These are phyloP conservation scores for Liasis olivaceus DNA, from an alignment of 2,797 vertebrate species.

Conservation along the genomic window DNA sequence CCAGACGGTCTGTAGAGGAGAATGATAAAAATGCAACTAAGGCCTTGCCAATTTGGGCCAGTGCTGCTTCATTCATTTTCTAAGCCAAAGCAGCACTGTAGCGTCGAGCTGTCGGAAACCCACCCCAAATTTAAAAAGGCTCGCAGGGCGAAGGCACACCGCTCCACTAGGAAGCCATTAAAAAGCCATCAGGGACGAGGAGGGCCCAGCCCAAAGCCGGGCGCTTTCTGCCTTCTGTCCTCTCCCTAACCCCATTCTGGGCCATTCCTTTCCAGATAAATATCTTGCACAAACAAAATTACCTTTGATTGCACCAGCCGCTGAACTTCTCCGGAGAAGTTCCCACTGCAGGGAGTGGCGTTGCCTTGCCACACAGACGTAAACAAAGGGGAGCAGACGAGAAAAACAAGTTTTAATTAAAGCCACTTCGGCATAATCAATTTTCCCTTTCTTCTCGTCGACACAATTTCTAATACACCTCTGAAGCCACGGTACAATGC, in stretches of 20 bases:
- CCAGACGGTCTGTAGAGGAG: background rate
- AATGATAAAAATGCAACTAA: rapidly evolving
- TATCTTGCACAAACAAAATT: slow-evolving; percentile 66
- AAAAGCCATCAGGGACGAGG: slow-evolving; percentile 47
- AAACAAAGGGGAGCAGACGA: slow-evolving; percentile 57
- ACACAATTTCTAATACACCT: background rate
- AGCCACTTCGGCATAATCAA: slow-evolving; percentile 60
- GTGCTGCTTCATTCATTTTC: background rate
- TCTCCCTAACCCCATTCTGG: slow-evolving; percentile 64
- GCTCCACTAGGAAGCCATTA: slow-evolving; percentile 63
- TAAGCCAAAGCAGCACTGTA: background rate
- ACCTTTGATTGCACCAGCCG: slow-evolving; percentile 60
- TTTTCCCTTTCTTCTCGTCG: slow-evolving; percentile 49
- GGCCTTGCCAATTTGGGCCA: slow-evolving; percentile 4
- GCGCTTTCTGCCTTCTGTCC: slow-evolving; percentile 60
- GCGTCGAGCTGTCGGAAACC: background rate
- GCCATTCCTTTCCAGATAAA: slow-evolving; percentile 64
- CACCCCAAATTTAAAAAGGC: background rate
- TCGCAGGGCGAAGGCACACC: background rate
- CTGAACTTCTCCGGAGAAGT: slow-evolving; percentile 45
- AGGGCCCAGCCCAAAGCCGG: slow-evolving; percentile 18
- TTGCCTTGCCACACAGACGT: slow-evolving; percentile 58
- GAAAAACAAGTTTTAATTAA: slow-evolving; percentile 72
- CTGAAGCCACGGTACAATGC: slow-evolving; percentile 3
- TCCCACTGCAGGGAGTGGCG: slow-evolving; percentile 55